A percentile compares a stretch with the other conserved stretches of the same genome.
phyloP scores from a whole-genome alignment of 2,113 vertebrate species.

The Chrysemys picta region DNA sequence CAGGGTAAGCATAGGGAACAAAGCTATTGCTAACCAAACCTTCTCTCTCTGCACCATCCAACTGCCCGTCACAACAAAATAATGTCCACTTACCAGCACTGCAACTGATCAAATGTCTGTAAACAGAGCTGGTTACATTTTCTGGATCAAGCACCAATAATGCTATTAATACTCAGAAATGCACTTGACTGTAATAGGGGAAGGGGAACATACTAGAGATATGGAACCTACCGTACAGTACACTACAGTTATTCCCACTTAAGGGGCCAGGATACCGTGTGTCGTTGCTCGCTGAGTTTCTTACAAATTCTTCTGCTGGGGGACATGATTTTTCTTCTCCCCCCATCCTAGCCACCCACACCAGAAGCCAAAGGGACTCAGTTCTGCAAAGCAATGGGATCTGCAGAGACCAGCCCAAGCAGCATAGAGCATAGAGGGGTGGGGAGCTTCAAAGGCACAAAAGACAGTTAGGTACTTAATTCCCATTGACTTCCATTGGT shows the following conservation, averaged over 20 bases:
- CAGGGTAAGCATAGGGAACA: background rate
- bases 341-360: background rate
- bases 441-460: background rate
- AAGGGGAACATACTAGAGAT: accelerated
- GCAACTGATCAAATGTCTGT: conserved; percentile 18
- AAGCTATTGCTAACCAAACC: background rate
- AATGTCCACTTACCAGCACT: background rate
- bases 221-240: background rate
- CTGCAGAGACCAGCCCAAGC: background rate
- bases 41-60: background rate
- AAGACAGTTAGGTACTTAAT: background rate
- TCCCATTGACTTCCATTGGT: background rate
- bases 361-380: background rate
- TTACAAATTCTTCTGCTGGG: background rate
- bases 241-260: background rate
- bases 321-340: background rate
- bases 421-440: background rate
- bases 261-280: background rate
- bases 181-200: background rate
- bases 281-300: background rate
- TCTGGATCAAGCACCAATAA: background rate
- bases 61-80: background rate
- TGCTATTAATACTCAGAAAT: background rate
- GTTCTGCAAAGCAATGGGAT: accelerated
- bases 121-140: conserved; percentile 12